Percentiles rank a stretch among this genome's conserved stretches.
Conservation (phyloP, 92 coral and sea anemone genomes). For the Phymanthus crucifer region DNA sequence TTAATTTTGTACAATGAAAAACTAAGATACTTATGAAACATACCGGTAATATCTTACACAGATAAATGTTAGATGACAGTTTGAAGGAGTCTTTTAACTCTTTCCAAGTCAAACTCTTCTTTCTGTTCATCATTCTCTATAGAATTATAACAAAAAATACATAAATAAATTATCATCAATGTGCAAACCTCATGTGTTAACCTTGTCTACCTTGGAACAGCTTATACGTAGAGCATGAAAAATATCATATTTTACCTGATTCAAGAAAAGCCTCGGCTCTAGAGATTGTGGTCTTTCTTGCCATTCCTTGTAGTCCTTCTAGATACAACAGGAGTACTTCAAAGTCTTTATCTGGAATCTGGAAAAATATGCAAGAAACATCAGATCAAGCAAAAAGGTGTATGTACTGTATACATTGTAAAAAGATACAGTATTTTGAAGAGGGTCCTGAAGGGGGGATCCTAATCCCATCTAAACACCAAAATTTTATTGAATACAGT, state of each 20-base stretch:
- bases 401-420: too few species aligned
- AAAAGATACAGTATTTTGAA: too few species aligned
- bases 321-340: constrained; percentile 1
- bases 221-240: neutral
- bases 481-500: too few species aligned
- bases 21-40: too few species aligned
- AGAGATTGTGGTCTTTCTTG: neutral
- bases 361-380: neutral
- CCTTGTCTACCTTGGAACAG: neutral
- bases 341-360: constrained; percentile 11
- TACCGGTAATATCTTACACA: too few species aligned
- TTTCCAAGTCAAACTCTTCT: constrained; percentile 1
- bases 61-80: neutral
- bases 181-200: neutral
- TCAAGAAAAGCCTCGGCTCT: constrained; percentile 1
- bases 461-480: too few species aligned
- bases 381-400: neutral
- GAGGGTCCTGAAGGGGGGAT: too few species aligned
- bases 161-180: neutral
- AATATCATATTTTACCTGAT: neutral
- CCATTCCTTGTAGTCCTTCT: constrained; percentile 15
- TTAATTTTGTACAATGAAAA: too few species aligned
- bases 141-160: neutral
- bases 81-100: neutral
- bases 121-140: neutral